Percentiles rank a stretch among this genome's conserved stretches.
Evolutionary conservation across 2,888 invertebrate species (phyloP).

Genomic region (Timema cristinae): DNA sequence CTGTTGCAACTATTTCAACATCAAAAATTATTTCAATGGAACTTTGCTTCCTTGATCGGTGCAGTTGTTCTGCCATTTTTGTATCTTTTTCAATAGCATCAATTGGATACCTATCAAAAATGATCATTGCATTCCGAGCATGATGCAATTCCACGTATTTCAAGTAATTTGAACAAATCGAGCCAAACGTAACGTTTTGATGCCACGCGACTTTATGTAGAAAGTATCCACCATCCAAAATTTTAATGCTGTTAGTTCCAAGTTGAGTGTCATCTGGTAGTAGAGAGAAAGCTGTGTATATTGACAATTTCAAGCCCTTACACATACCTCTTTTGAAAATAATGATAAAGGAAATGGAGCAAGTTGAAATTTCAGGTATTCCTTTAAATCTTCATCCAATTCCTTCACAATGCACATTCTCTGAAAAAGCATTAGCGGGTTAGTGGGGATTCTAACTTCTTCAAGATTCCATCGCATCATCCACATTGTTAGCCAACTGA

Average conservation of each 20-base stretch:
- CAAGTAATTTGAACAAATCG: background rate
- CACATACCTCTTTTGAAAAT: background rate
- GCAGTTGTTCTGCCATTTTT: background rate
- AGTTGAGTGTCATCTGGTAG: conserved; percentile 2
- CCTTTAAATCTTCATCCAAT: background rate
- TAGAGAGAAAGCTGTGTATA: background rate
- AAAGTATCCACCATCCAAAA: background rate
- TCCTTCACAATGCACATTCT: conserved; percentile 3
- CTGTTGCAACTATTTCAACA: background rate
- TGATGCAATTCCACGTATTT: background rate
- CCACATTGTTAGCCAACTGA: too few relatives aligned
- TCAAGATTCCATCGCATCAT: too few relatives aligned
- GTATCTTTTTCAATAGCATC: background rate
- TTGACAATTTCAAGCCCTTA: background rate
- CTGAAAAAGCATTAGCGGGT: background rate
- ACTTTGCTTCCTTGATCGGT: background rate
- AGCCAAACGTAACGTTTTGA: background rate
- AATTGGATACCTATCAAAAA: conserved; percentile 8
- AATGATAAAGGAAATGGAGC: background rate
- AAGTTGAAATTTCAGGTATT: conserved; percentile 6
- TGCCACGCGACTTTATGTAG: conserved; percentile 5
- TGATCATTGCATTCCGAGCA: background rate
- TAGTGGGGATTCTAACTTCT: background rate
- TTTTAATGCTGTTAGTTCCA: background rate
- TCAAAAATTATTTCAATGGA: background rate